Percentiles rank a stretch among this genome's conserved stretches.
These are phyloP conservation scores for Troglohyphantes excavatus DNA, from an alignment of 2,888 invertebrate species.

Conservation along the genomic window DNA sequence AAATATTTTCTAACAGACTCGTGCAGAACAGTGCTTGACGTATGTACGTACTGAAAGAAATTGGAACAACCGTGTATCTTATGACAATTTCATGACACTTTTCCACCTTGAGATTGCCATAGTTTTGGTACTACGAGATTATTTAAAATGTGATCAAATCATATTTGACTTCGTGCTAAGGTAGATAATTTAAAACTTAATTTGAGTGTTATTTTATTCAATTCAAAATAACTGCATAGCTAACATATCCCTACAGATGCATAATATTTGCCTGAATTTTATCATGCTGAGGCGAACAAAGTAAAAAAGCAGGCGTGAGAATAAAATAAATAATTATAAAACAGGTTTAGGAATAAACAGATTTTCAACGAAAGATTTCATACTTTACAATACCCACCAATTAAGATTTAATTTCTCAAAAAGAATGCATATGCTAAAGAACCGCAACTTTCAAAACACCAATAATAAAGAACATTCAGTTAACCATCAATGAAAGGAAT, in stretches of 20 bases:
- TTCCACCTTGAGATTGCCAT: too few relatives aligned
- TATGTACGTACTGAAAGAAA: too few relatives aligned
- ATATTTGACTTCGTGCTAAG: too few relatives aligned
- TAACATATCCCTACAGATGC: too few relatives aligned
- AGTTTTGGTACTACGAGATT: too few relatives aligned
- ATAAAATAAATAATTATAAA: neutral
- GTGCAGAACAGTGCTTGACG: too few relatives aligned
- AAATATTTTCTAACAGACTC: too few relatives aligned
- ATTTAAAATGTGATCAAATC: too few relatives aligned
- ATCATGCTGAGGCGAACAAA: neutral
- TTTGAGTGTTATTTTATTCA: too few relatives aligned
- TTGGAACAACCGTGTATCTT: too few relatives aligned
- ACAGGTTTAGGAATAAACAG: neutral
- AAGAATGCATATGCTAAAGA: neutral
- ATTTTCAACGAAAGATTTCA: neutral
- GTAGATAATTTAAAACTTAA: too few relatives aligned
- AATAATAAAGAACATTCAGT: conserved; percentile 23
- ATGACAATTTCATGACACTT: too few relatives aligned
- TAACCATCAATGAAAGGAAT: conserved; percentile 31
- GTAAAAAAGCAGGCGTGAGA: neutral
- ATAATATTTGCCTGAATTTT: neutral
- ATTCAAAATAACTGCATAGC: neutral
- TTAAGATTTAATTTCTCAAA: conserved; percentile 32
- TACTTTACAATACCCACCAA: conserved; percentile 37
- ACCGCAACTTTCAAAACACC: conserved; percentile 4